Evolutionary conservation across 2,113 vertebrate species (phyloP).

Genomic region (Martes martes): DNA sequence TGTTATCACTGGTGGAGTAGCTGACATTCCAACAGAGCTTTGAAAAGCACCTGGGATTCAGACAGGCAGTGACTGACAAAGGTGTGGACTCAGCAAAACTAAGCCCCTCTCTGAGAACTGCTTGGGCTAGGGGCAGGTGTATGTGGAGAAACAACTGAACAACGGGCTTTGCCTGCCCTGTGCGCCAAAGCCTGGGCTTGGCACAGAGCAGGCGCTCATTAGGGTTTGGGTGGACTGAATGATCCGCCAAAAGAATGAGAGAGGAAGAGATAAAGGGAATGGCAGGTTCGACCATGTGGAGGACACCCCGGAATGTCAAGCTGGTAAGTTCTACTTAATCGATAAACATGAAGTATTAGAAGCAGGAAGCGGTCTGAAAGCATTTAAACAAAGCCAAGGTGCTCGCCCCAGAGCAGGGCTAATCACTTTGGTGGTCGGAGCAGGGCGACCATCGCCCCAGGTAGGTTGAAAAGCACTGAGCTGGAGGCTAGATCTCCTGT

Average conservation of each 20-base stretch:
- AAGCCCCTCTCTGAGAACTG: background rate
- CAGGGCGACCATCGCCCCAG: rapidly evolving
- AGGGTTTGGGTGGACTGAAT: background rate
- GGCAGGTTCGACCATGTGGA: background rate
- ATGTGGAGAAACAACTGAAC: background rate
- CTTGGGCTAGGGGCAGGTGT: background rate
- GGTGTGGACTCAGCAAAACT: background rate
- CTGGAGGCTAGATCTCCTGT: background rate
- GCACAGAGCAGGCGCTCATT: background rate
- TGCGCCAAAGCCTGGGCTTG: background rate
- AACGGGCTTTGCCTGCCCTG: background rate
- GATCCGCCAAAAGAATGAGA: background rate
- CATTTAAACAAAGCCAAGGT: background rate
- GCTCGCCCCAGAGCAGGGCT: background rate
- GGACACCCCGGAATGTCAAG: background rate
- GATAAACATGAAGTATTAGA: background rate
- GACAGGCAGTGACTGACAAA: background rate
- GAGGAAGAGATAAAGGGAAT: background rate
- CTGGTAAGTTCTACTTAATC: background rate
- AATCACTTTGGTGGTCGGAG: background rate
- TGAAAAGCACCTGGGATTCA: background rate
- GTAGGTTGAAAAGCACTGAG: background rate
- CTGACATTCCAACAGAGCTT: background rate
- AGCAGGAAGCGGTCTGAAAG: background rate
- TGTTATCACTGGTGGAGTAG: background rate